Evolutionary conservation across 1,140 invertebrate species (phyloP), one percentile per base, ranked within the genome.

Genomic region (Caenorhabditis briggsae): DNA sequence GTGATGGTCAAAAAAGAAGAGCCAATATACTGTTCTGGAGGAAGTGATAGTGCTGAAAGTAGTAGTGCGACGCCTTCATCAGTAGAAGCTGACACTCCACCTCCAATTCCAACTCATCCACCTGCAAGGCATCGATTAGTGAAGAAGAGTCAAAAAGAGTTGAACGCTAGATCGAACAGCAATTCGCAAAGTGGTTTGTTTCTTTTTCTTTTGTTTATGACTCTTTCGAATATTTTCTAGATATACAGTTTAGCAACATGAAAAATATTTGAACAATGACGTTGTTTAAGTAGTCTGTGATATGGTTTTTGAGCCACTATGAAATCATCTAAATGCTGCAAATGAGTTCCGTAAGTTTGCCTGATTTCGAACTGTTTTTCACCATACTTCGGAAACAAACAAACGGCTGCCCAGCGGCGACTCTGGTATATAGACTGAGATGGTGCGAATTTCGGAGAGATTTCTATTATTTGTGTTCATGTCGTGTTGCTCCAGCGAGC

Each of bases 381-480:
- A 16, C 2, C 70, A 50, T 23, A 50, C 23, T 50, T 78, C 2
- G 70, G 53, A 78, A 78, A n/a, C 70, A 78, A 78, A 78, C n/a
- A 50, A 18, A 46, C 41, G 12, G 41, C n/a, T 43, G 33, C 41
- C 12, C 7, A 33, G 33, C 33, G 33, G 33, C 33, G 41, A 41
- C 64, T 46, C 6, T 20, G 43, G 64, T 33, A 23, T 33, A 46
- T 14, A 18, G 14, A n/a, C 64, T 18, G 8, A 5, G 70, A 23
- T 78, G 70, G 70, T 46, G 70, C 43, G 46, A 78, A 78, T 18
- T 78, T 78, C 70, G 70, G 70, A 78, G 5, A 46, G 46, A 50
- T 78, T 78, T 61, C 56, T 61, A 46, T 70, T 70, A 78, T 78
- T 78, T 78, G 70, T 78, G 70, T 78, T 78, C 70, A 78, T 78